Evolutionary conservation across 2,113 vertebrate genomes (phyloP), one percentile per base, ranked within the genome.

Genomic region (Sylvia atricapilla): DNA sequence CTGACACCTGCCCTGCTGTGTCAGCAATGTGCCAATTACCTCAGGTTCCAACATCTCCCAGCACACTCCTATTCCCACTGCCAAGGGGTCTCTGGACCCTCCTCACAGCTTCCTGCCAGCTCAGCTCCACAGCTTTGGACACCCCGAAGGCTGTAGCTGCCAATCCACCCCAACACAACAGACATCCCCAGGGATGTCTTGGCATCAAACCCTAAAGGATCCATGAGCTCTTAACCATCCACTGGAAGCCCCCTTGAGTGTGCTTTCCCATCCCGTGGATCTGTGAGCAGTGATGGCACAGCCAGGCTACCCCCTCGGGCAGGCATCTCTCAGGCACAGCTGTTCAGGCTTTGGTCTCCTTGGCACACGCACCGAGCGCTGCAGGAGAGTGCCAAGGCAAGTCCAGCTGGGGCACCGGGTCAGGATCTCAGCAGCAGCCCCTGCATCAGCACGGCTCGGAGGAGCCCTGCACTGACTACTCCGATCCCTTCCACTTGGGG

Each of bases 321-420:
- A 58, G 30, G 27, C 35, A 25, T 28, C 64, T 63, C 3, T 3
- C 66, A 10, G 41, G 37, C 3, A 2, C 37, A 25, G 23, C 46
- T 46, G 35, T 16, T 31, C 22, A 13, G n/a, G 10, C 17, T 4
- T 59, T 44, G 22, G 10, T 3, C 4, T 10, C 53, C 47, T 35
- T n/a, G 49, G 43, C 27, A 20, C 17, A 10, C 0, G 7, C 35
- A 30, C 21, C 0, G 1, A 24, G 28, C 0, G 1, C 53, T 31
- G 50, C 28, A 23, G 35, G 49, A 35, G 2, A 37, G 23, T 11
- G 3, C 11, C 2, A 0, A 39, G 35, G 41, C 0, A 1, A 79
- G 35, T 27, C 41, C 41, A 37, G 43, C 37, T 12, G 1, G 1
- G 44, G 15, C 1, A 0, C 28, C 7, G 8, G 23, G 25, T 43